phyloP scores from a whole-genome alignment of 2,888 invertebrate genomes.

The Flabesymbios commensalis region DNA sequence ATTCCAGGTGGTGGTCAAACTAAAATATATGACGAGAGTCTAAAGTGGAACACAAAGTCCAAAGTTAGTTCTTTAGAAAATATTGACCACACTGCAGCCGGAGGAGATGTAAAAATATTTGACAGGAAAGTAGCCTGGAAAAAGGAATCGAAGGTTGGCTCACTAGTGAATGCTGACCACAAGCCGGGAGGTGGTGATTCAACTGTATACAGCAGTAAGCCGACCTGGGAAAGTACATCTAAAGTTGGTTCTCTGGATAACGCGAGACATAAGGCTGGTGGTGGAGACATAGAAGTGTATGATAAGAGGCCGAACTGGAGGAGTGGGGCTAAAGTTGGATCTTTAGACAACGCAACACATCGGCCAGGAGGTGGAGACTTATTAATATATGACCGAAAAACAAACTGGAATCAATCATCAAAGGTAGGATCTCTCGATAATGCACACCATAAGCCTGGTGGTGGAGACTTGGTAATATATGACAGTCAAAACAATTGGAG shows the following conservation, averaged over 20 bases:
- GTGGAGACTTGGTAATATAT: slow-evolving; percentile 25
- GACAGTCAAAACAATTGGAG: no score
- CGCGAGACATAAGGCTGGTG: slow-evolving; percentile 32
- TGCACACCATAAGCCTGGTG: slow-evolving; percentile 24
- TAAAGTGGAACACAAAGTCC: slow-evolving; percentile 2
- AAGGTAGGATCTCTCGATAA: slow-evolving; percentile 35
- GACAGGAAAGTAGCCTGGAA: neutral
- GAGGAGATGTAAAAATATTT: slow-evolving; percentile 17
- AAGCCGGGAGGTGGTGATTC: slow-evolving; percentile 23
- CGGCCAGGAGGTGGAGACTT: slow-evolving; percentile 25
- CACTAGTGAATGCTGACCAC: slow-evolving; percentile 9
- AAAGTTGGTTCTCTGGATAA: slow-evolving; percentile 35
- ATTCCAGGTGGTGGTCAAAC: slow-evolving; percentile 26
- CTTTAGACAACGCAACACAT: slow-evolving; percentile 28
- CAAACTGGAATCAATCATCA: slow-evolving; percentile 24
- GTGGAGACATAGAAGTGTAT: slow-evolving; percentile 29
- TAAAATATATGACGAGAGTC: neutral
- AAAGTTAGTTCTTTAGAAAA: neutral
- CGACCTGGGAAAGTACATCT: slow-evolving; percentile 26
- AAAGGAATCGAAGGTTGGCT: neutral
- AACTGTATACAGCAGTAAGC: neutral
- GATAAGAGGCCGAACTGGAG: slow-evolving; percentile 21
- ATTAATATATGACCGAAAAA: slow-evolving; percentile 16
- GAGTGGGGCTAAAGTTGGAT: slow-evolving; percentile 28
- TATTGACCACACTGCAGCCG: no score